phyloP scores from a whole-genome alignment of 2,113 vertebrate species.

The Mellivora capensis region DNA sequence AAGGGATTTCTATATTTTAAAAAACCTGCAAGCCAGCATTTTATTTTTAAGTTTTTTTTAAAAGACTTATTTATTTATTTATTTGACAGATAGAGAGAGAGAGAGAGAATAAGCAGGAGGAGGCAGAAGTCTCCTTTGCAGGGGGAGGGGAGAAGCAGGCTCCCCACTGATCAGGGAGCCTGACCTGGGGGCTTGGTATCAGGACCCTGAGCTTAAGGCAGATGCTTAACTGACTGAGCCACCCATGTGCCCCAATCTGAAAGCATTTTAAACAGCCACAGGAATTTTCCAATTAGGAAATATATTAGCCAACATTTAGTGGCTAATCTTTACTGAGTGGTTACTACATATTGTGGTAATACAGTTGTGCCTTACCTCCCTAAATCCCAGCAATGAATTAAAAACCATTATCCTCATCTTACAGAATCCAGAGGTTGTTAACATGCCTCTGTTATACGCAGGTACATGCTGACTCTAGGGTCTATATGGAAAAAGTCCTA shows the following conservation, averaged over 20 bases:
- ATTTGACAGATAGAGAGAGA: too few species aligned
- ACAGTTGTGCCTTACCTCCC: not conserved
- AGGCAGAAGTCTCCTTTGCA: too few species aligned
- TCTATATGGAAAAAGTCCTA: not conserved
- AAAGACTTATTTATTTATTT: too few species aligned
- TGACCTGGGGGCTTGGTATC: too few species aligned
- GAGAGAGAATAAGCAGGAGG: too few species aligned
- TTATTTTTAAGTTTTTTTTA: not conserved
- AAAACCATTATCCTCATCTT: not conserved
- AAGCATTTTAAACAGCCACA: not conserved
- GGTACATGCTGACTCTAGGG: not conserved
- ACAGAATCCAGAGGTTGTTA: not conserved
- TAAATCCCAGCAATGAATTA: not conserved
- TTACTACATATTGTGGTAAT: not conserved
- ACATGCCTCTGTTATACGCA: not conserved
- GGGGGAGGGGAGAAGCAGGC: too few species aligned
- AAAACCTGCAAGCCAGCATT: not conserved
- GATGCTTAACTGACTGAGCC: too few species aligned
- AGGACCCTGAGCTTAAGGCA: too few species aligned
- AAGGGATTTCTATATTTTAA: not conserved
- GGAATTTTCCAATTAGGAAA: not conserved
- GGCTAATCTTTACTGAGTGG: not conserved
- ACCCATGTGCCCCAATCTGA: not conserved
- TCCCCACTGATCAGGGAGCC: too few species aligned
- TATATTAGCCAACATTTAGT: not conserved